These are phyloP conservation scores for Columba guinea DNA, from an alignment of 2,797 vertebrate genomes.

Conservation along the genomic window DNA sequence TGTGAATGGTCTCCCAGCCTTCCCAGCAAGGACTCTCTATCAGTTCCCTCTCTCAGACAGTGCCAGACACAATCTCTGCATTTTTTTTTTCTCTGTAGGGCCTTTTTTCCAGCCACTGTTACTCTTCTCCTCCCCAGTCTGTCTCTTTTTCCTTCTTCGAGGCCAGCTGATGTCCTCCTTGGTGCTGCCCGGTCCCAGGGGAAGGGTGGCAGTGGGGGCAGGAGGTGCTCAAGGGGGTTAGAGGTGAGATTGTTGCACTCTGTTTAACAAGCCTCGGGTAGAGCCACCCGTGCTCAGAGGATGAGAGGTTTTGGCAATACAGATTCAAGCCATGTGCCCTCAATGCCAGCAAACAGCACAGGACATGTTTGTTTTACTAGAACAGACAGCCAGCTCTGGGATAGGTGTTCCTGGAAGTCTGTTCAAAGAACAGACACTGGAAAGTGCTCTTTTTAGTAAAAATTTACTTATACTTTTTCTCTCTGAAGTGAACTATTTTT, in stretches of 20 bases:
- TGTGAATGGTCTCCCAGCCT: neutral
- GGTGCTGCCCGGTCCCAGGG: neutral
- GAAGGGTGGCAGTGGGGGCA: neutral
- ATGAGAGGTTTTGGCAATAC: neutral
- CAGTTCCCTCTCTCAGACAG: neutral
- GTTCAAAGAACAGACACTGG: neutral
- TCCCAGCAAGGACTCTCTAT: neutral
- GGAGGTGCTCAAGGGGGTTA: neutral
- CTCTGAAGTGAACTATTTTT: neutral
- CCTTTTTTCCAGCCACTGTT: neutral
- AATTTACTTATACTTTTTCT: neutral
- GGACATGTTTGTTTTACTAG: neutral
- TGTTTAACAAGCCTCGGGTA: neutral
- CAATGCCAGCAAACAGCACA: neutral
- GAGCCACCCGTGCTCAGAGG: fast-evolving
- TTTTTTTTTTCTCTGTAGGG: neutral
- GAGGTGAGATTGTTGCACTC: neutral
- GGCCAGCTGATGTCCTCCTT: neutral
- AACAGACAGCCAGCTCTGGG: neutral
- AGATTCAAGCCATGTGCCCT: neutral
- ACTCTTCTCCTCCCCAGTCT: neutral
- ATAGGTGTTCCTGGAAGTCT: neutral
- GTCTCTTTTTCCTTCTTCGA: neutral
- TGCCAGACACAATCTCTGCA: neutral
- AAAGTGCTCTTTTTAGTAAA: neutral